Conservation (phyloP, 2,888 invertebrate species). For the Epistrophe grossulariae region DNA sequence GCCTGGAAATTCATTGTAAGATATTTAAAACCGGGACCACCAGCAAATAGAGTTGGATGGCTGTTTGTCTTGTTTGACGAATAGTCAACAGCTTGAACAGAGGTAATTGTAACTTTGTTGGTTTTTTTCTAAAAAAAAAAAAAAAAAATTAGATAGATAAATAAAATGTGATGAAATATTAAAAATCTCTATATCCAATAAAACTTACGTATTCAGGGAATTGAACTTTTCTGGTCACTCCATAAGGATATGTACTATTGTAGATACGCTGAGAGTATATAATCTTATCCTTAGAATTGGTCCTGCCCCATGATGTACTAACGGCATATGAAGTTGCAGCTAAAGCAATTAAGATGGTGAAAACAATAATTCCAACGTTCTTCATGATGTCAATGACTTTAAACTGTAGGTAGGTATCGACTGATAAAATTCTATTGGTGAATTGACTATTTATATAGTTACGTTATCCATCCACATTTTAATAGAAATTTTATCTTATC, state of each 20-base stretch:
- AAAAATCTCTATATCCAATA: not conserved
- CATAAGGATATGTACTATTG: constrained; percentile 2
- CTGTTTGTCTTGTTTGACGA: constrained; percentile 5
- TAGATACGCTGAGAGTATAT: not conserved
- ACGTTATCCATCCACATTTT: not conserved
- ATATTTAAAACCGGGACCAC: not conserved
- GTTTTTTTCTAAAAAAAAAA: constrained; percentile 7
- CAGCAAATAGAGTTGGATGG: not conserved
- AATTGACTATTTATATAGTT: not conserved
- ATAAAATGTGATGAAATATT: not conserved
- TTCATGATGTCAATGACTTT: constrained; percentile 9
- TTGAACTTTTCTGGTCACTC: not conserved
- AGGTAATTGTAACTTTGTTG: not conserved
- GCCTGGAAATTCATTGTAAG: constrained; percentile 2
- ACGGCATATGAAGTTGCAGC: constrained; percentile 7
- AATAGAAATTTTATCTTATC: constrained; percentile 9
- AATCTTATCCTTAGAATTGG: not conserved
- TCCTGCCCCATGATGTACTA: not conserved
- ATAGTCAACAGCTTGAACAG: constrained; percentile 7
- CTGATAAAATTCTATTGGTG: not conserved
- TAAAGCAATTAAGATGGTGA: constrained; percentile 2
- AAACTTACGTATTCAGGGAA: constrained; percentile 25
- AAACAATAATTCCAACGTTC: constrained; percentile 23
- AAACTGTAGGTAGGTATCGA: not conserved
- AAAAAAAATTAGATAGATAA: not conserved